Base-by-base conservation (phyloP, 2,888 invertebrate genomes). In the Torymus auratus region DNA sequence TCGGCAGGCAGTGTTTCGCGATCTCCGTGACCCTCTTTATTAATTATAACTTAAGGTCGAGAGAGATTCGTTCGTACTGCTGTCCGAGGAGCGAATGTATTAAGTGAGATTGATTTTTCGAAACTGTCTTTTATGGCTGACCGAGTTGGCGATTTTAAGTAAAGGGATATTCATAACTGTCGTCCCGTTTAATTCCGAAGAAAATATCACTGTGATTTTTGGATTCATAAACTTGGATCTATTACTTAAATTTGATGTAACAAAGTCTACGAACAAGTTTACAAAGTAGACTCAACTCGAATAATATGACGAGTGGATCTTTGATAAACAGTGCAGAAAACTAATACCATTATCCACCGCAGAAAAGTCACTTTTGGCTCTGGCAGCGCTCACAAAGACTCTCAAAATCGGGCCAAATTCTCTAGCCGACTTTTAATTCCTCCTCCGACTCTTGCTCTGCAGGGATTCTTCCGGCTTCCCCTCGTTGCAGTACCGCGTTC, bases 21-120 rank as follows among this genome's bases (percentile, higher is more conserved):
- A 23, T 53, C 50, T 76, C 61, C 55, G 23, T 69, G 62, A 69
- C 68, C 76, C 69, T 68, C 69, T 76, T 76, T 69, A 76, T 76
- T 76, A 76, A 76, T 69, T 69, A 62, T 60, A 53, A 5, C 52
- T 23, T 58, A 55, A 69, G 76, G 76, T 68, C 73, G 17, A 55
- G 5, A 41, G 15, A 53, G 52, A 41, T 56, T 56, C n/a, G 28
- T n/a, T 4, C 23, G 60, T 55, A 28, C 2, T 56, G 13, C 10
- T 41, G 41, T 7, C 41, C 7, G 41, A 41, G 41, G 7, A 41
- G 41, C 41, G 41, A 41, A 41, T 41, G 41, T 41, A 41, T 41
- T 7, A 41, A 41, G 5, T 41, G 41, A 41, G 41, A 41, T 41
- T 41, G 41, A 41, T 41, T 7, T 41, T 41, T 41, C 41, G 41